Evolutionary conservation across 2,113 vertebrate genomes (phyloP).

Genomic region (Toxostoma redivivum): DNA sequence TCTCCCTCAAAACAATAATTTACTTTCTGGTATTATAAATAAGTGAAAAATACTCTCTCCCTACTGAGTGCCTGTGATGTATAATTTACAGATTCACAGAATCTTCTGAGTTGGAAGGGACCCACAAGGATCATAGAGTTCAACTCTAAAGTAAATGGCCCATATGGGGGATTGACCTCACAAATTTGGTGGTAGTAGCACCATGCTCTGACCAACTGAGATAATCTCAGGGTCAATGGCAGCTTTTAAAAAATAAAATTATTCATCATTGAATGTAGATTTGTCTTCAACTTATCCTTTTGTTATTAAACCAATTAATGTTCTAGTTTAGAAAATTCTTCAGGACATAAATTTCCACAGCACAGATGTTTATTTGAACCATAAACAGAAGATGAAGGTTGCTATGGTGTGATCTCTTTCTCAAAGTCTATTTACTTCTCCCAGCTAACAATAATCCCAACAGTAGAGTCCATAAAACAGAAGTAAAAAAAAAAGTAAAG

Average conservation of each 20-base stretch:
- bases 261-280: neutral
- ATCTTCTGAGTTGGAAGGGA: neutral
- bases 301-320: neutral
- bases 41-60: neutral
- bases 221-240: neutral
- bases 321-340: constrained; percentile 1
- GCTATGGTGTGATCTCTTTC: constrained; percentile 44
- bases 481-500: constrained; percentile 29
- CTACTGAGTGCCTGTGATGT: neutral
- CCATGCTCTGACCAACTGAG: neutral
- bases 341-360: neutral
- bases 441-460: neutral
- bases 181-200: neutral
- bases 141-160: neutral
- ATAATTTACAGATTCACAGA: neutral
- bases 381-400: constrained; percentile 50
- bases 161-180: neutral
- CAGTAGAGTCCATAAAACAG: neutral
- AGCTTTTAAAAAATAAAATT: neutral
- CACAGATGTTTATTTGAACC: neutral
- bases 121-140: neutral
- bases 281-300: neutral
- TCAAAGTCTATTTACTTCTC: constrained; percentile 32
- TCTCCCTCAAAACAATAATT: neutral
- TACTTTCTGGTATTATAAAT: neutral